Evolutionary conservation across 2,888 invertebrate species (phyloP).

Genomic region (Dicyrtomina minuta): DNA sequence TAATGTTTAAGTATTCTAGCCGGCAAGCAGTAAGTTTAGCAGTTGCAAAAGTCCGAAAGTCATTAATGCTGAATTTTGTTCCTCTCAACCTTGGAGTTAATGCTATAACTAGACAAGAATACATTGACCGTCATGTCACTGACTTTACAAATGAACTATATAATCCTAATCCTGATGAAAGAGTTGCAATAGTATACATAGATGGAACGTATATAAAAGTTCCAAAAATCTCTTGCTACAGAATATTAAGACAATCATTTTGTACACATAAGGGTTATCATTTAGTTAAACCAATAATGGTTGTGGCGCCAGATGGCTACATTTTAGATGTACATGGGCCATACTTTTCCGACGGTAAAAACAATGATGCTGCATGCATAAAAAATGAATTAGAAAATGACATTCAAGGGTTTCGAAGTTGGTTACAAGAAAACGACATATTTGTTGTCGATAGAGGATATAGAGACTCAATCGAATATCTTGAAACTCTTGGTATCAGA

Average conservation of each 20-base stretch:
- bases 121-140: neutral
- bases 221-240: conserved; percentile 7
- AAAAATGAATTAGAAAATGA: conserved; percentile 10
- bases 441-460: conserved; percentile 18
- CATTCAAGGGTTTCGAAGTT: neutral
- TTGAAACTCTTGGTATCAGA: conserved; percentile 3
- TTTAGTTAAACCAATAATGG: conserved; percentile 6
- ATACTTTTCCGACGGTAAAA: conserved; percentile 8
- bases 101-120: neutral
- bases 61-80: neutral
- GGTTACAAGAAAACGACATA: conserved; percentile 12
- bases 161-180: neutral
- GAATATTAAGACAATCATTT: neutral
- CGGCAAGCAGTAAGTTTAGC: neutral
- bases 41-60: neutral
- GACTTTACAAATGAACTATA: conserved; percentile 10
- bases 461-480: conserved; percentile 1
- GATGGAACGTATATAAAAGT: neutral
- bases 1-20: neutral
- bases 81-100: neutral
- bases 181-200: neutral
- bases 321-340: conserved; percentile 9
- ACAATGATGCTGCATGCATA: conserved; percentile 8
- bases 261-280: neutral
- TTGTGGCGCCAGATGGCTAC: neutral